Base-by-base conservation (phyloP, 2,797 vertebrate genomes). In the Gobio occitaniae region DNA sequence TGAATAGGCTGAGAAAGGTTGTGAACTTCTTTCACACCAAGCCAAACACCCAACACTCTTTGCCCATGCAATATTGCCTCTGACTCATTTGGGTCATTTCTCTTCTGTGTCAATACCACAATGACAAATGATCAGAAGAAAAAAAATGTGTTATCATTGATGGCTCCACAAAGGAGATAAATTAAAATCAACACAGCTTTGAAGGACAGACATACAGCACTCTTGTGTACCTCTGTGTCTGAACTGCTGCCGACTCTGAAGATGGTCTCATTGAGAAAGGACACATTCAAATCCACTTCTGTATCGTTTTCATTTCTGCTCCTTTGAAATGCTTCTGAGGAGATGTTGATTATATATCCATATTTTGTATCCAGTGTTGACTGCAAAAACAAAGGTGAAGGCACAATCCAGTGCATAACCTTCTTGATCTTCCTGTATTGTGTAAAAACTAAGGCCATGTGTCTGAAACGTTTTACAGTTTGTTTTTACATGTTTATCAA, bases 1-100 rank as follows among this genome's bases (percentile, higher is more conserved):
- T 8, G 87, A 89, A 96, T 15, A 11, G 91, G 91, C 2, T 94
- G 32, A 36, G 83, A 3, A 25, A 96, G 93, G 88, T 95, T 82
- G 0, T 0, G 61, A 68, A 95, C 72, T 17, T 85, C 0, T 0
- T 10, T 1, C 1, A 0, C 0, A n/a, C 93, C 94, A 16, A 89
- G 93, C 83, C 6, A 94, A 85, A 96, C 91, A 0, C 72, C 71
- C 52, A 96, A 83, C 7, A 95, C 95, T 0, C 0, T 21, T 0
- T 8, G 75, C 0, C 63, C 48, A 15, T 63, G 9, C 25, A 75
- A 15, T 19, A 50, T 1, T n/a, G 93, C 38, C 2, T 21, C 3
- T 38, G 48, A 75, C 16, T 66, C 16, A n/a, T 13, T 52, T 2
- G 4, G 7, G 12, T 8, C 5, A 47, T 0, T 19, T 0, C 5